A percentile compares a stretch with the other conserved stretches of the same genome.
These are phyloP conservation scores for Anarhynchus alexandrinus DNA, from an alignment of 2,113 vertebrate species.

Conservation along the genomic window DNA sequence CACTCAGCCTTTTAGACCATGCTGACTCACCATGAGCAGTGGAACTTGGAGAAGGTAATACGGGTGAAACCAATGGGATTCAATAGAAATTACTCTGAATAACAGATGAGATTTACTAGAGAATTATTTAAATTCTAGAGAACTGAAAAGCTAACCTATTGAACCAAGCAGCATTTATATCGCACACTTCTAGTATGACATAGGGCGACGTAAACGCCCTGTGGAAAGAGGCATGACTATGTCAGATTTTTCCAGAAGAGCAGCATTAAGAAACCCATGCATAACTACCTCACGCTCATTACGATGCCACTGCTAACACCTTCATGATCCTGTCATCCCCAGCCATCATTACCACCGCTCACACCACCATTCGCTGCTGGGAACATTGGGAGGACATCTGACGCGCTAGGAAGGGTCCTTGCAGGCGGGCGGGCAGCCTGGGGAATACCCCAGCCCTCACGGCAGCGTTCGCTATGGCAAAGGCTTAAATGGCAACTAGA, in stretches of 20 bases:
- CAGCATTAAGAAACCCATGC: not conserved
- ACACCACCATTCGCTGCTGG: not conserved
- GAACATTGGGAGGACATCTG: not conserved
- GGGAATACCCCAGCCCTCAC: not conserved
- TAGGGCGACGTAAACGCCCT: not conserved
- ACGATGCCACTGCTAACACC: not conserved
- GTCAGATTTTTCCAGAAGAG: not conserved
- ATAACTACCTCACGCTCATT: not conserved
- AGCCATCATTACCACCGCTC: too few species aligned
- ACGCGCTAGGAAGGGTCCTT: accelerated
- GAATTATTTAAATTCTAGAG: conserved; percentile 34
- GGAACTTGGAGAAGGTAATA: conserved; percentile 28
- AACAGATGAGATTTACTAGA: conserved; percentile 10
- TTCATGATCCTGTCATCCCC: not conserved
- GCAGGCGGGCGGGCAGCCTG: not conserved
- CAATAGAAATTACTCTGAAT: conserved; percentile 5
- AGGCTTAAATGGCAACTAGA: not conserved
- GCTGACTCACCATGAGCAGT: conserved; percentile 31
- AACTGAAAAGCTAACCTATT: not conserved
- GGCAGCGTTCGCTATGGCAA: not conserved
- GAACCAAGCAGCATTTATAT: conserved; percentile 19
- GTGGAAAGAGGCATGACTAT: not conserved
- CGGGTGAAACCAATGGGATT: not conserved
- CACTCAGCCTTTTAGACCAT: conserved; percentile 9
- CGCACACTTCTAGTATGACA: not conserved